Evolutionary conservation across 2,888 invertebrate genomes (phyloP), one percentile per base, ranked within the genome.

Genomic region (Epinotia ramella): DNA sequence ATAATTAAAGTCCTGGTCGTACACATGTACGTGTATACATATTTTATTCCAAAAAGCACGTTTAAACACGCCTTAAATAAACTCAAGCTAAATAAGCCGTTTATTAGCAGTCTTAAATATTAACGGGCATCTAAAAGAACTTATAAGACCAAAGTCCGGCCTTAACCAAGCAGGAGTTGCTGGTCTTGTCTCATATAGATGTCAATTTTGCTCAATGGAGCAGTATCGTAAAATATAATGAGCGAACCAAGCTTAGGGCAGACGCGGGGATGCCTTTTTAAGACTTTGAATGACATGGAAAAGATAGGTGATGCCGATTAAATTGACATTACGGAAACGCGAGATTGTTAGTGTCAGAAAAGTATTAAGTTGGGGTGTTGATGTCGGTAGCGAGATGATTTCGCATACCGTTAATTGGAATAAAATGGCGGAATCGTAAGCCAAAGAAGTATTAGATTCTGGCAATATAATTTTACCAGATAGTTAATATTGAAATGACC

Each of bases 221-320:
- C 84, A 82, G 84, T 93, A 86, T 88, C 92, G 89, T 94, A 91
- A 94, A 94, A 94, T 86, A 85, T 88, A 85, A 94, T 82, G 92
- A 82, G 77, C 46, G 13, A 49, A 73, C 46, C 65, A 77, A 78
- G 80, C 77, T 76, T 49, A 68, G 60, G 28, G 62, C 76, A 75
- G 62, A 76, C 71, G 33, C 71, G 33, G 62, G 11, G 56, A 40
- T 56, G 66, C 62, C 44, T 75, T 56, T 71, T 75, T 75, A 76
- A 72, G 49, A 77, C 65, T 73, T 65, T 65, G 33, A 57, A 57
- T 72, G 66, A 56, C 59, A 24, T 11, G 65, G 28, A 18, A 60
- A 72, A 67, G 67, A 60, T 60, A 59, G 73, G 49, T 65, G 63
- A 28, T 64, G 18, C 64, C 60, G 49, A 28, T 13, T 68, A 65